Percentiles rank a stretch among this genome's conserved stretches.
These are phyloP conservation scores for Pollimyrus isidori DNA, from an alignment of 2,113 vertebrate species.

Conservation along the genomic window DNA sequence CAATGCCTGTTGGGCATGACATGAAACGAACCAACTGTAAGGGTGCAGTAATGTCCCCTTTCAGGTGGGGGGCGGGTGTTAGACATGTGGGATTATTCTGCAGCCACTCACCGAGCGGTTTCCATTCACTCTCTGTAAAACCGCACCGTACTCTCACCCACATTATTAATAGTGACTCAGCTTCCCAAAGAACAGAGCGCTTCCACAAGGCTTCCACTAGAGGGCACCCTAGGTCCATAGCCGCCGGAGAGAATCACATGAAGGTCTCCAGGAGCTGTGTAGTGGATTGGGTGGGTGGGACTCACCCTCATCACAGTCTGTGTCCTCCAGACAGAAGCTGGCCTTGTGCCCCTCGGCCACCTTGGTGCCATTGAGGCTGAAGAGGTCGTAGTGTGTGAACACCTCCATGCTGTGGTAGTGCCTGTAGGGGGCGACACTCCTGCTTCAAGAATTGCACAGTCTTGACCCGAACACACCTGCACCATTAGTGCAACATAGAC, in stretches of 20 bases:
- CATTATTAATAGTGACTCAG: not conserved
- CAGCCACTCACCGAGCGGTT: not conserved
- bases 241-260: not conserved
- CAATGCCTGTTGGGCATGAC: slow-evolving; percentile 60
- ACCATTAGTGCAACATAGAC: no score
- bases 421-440: slow-evolving; percentile 49
- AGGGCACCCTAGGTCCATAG: not conserved
- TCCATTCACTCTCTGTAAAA: not conserved
- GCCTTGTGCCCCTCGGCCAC: slow-evolving; percentile 95
- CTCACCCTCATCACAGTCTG: slow-evolving; percentile 77
- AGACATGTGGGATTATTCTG: not conserved
- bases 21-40: not conserved
- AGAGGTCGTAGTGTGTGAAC: slow-evolving; percentile 88
- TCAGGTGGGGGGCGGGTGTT: not conserved
- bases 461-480: not conserved
- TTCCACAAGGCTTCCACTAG: not conserved
- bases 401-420: slow-evolving; percentile 98
- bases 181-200: not conserved
- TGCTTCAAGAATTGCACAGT: not conserved
- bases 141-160: not conserved
- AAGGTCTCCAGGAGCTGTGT: not conserved
- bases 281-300: not conserved
- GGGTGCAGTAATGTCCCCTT: not conserved
- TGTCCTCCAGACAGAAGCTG: slow-evolving; percentile 95
- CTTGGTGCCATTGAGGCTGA: slow-evolving; percentile 83